A percentile compares a stretch with the other conserved stretches of the same genome.
phyloP scores from a whole-genome alignment of 2,113 vertebrate species.

The Rhinopomastus cyanomelas region DNA sequence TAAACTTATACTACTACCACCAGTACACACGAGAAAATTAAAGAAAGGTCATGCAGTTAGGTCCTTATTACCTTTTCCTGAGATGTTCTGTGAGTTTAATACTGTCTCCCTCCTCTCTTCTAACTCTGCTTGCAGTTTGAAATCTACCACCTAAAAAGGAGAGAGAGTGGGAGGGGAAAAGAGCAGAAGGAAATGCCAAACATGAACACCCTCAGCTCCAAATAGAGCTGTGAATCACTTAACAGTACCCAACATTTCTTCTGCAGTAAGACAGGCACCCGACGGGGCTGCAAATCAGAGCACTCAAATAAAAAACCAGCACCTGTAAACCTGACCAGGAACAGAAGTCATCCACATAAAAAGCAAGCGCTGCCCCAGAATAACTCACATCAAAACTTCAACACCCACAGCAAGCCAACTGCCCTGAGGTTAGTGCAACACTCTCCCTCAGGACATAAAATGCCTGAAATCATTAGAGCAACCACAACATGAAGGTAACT shows the following conservation, averaged over 20 bases:
- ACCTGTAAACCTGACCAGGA: not conserved
- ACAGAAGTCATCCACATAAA: not conserved
- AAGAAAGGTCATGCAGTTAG: not conserved
- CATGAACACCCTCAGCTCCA: not conserved
- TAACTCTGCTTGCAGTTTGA: constrained; percentile 86
- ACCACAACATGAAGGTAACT: not conserved
- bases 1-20: not conserved
- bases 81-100: constrained; percentile 72
- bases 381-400: not conserved
- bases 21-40: accelerated
- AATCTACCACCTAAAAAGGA: constrained; percentile 82
- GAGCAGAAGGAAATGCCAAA: not conserved
- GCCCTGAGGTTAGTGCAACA: not conserved
- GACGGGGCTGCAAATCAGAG: not conserved
- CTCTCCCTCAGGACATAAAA: not conserved
- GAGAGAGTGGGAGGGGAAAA: accelerated
- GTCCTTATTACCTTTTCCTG: constrained; percentile 72
- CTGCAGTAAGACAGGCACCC: not conserved
- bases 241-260: not conserved
- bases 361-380: not conserved
- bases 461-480: not conserved
- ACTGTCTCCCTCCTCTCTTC: constrained; percentile 82
- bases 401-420: not conserved
- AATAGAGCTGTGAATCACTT: not conserved
- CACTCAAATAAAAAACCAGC: not conserved